phyloP scores from a whole-genome alignment of 2,888 invertebrate genomes.

The Leptinotarsa juncta region DNA sequence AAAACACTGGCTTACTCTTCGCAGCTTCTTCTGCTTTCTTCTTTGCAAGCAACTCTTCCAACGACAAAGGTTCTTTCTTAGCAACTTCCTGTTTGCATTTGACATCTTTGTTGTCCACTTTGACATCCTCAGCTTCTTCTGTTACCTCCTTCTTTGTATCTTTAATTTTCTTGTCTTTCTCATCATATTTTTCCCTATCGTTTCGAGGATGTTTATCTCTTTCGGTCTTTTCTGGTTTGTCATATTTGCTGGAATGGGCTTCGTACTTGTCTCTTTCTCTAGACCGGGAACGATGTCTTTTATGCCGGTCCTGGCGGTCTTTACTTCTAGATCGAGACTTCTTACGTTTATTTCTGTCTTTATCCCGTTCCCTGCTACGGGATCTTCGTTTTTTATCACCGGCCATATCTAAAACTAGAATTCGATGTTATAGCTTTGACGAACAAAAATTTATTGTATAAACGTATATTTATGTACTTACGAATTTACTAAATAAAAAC shows the following conservation, averaged over 20 bases:
- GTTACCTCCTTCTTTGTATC: conserved; percentile 57
- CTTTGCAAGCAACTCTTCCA: conserved; percentile 95
- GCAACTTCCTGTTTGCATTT: conserved; percentile 51
- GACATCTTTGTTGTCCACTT: conserved; percentile 37
- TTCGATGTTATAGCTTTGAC: neutral
- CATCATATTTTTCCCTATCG: conserved; percentile 52
- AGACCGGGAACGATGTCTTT: conserved; percentile 60
- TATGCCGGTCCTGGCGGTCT: conserved; percentile 56
- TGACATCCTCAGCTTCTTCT: conserved; percentile 61
- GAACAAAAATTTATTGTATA: too few species aligned
- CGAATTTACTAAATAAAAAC: too few species aligned
- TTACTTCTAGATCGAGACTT: conserved; percentile 63
- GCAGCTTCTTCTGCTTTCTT: conserved; percentile 97
- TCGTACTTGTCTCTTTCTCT: conserved; percentile 54
- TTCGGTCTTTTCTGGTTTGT: conserved; percentile 39
- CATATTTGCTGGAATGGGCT: conserved; percentile 45
- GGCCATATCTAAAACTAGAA: conserved; percentile 53
- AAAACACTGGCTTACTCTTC: conserved; percentile 94
- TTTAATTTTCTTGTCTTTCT: conserved; percentile 55
- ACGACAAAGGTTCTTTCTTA: conserved; percentile 89
- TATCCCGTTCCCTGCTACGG: conserved; percentile 64
- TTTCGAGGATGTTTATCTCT: conserved; percentile 42
- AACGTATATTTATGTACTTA: too few species aligned
- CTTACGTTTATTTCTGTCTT: conserved; percentile 58
- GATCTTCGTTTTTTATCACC: conserved; percentile 64